A percentile compares a stretch with the other conserved stretches of the same genome.
Conservation (phyloP, 2,888 invertebrate species). For the Ramazzottius varieornatus region DNA sequence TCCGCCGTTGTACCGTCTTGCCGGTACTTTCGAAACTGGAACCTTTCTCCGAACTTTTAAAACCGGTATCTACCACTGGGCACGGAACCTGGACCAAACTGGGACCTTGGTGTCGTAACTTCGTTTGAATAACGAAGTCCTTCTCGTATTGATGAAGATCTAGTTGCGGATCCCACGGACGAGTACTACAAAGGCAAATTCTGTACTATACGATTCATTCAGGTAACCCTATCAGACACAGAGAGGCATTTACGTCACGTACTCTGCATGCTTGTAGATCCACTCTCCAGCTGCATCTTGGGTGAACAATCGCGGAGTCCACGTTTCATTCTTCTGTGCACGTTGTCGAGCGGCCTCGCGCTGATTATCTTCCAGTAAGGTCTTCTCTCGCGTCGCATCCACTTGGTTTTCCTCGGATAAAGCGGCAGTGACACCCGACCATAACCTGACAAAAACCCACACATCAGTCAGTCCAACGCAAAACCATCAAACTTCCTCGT, state of each 20-base stretch:
- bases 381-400: conserved; percentile 71
- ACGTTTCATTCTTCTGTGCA: conserved; percentile 35
- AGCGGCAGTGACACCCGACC: conserved; percentile 61
- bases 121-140: conserved; percentile 47
- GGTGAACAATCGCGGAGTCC: conserved; percentile 47
- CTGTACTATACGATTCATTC: neutral
- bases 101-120: conserved; percentile 36
- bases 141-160: conserved; percentile 64
- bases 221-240: neutral
- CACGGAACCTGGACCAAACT: too few relatives aligned
- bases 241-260: conserved; percentile 11
- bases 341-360: conserved; percentile 43
- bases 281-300: conserved; percentile 34
- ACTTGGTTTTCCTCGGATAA: conserved; percentile 53
- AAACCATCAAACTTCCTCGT: too few relatives aligned
- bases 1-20: too few relatives aligned
- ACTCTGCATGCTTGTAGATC: conserved; percentile 48
- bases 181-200: conserved; percentile 23
- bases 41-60: too few relatives aligned
- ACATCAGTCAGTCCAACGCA: neutral
- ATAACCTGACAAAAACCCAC: conserved; percentile 29
- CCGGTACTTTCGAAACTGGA: too few relatives aligned
- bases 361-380: conserved; percentile 60
- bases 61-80: too few relatives aligned
- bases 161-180: conserved; percentile 65